These are phyloP conservation scores for Nycticryphes semicollaris DNA, from an alignment of 2,113 vertebrate species.

Conservation along the genomic window DNA sequence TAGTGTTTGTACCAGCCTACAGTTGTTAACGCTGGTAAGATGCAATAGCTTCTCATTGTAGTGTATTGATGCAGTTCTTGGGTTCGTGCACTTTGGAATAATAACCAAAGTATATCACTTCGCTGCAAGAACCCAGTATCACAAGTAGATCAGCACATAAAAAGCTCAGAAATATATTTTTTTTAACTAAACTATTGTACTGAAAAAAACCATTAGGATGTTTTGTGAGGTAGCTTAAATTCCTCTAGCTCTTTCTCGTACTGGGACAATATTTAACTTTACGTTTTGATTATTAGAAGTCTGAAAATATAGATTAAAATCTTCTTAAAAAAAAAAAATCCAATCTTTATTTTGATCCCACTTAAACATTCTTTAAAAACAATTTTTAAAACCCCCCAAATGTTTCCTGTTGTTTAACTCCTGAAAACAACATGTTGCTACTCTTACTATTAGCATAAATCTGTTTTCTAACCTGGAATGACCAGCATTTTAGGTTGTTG, in stretches of 20 bases:
- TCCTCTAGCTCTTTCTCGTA: not conserved
- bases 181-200: not conserved
- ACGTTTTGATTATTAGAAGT: not conserved
- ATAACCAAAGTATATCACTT: not conserved
- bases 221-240: not conserved
- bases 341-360: not conserved
- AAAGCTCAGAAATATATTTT: not conserved
- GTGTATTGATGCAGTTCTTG: not conserved
- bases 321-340: not conserved
- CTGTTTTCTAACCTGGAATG: not conserved
- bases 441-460: not conserved
- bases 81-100: not conserved
- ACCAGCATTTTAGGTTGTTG: not conserved
- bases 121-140: not conserved
- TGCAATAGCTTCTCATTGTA: not conserved
- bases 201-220: accelerated
- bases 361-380: not conserved
- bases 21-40: not conserved
- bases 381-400: no score
- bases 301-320: not conserved
- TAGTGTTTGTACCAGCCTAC: not conserved
- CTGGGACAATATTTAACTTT: not conserved
- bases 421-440: not conserved
- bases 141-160: not conserved
- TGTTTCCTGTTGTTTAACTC: not conserved